phyloP scores from a whole-genome alignment of 2,888 invertebrate species.

The Venustoraphidia nigricollis region DNA sequence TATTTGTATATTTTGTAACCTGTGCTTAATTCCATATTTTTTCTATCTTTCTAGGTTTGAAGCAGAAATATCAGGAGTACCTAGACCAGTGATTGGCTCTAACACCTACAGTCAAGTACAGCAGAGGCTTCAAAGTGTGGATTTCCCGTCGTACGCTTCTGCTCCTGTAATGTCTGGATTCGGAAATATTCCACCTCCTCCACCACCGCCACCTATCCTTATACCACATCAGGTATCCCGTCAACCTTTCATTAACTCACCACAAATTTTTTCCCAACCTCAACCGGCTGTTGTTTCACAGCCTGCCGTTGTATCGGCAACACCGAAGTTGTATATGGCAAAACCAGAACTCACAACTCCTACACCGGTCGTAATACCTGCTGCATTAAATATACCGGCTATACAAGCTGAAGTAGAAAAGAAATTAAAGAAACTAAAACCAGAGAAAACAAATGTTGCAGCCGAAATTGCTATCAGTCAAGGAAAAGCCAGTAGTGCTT shows the following conservation, averaged over 20 bases:
- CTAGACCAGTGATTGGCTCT: constrained; percentile 53
- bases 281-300: constrained; percentile 24
- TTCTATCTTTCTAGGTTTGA: constrained; percentile 50
- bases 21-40: not conserved
- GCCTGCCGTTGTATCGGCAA: constrained; percentile 51
- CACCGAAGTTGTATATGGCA: constrained; percentile 50
- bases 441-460: constrained; percentile 45
- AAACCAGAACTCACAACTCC: constrained; percentile 26
- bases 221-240: constrained; percentile 51
- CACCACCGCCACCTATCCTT: constrained; percentile 46
- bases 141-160: constrained; percentile 7
- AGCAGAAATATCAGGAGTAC: constrained; percentile 64
- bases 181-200: constrained; percentile 49
- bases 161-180: constrained; percentile 24
- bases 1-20: constrained; percentile 4
- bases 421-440: constrained; percentile 44
- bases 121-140: constrained; percentile 42
- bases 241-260: constrained; percentile 23
- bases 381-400: constrained; percentile 32
- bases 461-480: constrained; percentile 49
- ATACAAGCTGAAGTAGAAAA: constrained; percentile 39
- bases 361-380: constrained; percentile 18
- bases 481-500: constrained; percentile 38
- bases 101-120: constrained; percentile 58
- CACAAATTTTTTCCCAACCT: constrained; percentile 25